phyloP scores from a whole-genome alignment of 2,113 vertebrate genomes.

The Narcine bancroftii region DNA sequence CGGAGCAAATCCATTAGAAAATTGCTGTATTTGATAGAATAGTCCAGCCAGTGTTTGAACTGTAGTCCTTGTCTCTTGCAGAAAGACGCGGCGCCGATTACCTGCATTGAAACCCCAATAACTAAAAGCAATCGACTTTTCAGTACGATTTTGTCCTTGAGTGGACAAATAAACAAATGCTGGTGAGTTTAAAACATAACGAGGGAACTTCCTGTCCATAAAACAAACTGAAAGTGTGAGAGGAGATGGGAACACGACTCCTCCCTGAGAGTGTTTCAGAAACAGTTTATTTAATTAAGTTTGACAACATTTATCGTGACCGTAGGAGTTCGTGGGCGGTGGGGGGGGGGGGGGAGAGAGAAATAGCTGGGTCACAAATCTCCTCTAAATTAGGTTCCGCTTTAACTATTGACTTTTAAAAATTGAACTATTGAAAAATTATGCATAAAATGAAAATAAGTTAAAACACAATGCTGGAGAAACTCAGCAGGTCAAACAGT shows the following conservation, averaged over 20 bases:
- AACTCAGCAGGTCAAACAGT: too few relatives aligned
- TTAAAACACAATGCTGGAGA: too few relatives aligned
- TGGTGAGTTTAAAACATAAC: too few relatives aligned
- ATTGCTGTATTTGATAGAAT: not conserved
- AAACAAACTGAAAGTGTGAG: not conserved
- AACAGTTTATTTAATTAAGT: not conserved
- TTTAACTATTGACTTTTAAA: not conserved
- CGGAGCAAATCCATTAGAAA: not conserved
- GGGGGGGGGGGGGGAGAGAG: too few relatives aligned
- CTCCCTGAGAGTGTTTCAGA: not conserved
- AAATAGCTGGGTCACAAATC: not conserved
- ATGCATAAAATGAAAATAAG: not conserved
- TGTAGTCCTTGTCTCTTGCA: not conserved
- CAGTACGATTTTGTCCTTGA: not conserved
- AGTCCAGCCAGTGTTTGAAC: not conserved
- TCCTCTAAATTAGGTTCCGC: not conserved
- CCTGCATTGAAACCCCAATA: not conserved
- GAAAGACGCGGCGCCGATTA: not conserved
- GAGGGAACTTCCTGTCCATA: not conserved
- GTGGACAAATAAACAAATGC: not conserved
- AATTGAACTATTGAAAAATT: not conserved
- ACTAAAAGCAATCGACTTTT: not conserved
- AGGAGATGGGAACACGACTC: not conserved
- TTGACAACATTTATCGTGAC: not conserved
- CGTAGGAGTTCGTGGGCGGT: too few relatives aligned